Evolutionary conservation across 2,888 invertebrate genomes (phyloP).

Genomic region (Tetranychus truncatus): DNA sequence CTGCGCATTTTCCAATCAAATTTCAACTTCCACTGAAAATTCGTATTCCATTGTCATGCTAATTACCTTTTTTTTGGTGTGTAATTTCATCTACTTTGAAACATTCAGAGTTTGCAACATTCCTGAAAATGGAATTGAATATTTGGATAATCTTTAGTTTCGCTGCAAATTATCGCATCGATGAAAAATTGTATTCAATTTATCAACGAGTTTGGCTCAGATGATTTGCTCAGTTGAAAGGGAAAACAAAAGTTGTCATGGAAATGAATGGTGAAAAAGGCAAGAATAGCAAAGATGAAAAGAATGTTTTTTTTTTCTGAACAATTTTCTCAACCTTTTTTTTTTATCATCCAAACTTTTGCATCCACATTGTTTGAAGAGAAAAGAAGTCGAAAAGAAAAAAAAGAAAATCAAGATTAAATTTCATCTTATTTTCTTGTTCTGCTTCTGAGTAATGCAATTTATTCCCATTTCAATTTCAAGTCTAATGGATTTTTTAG

Average conservation of each 20-base stretch:
- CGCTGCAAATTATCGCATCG: too few relatives aligned
- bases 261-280: background rate
- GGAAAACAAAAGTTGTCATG: background rate
- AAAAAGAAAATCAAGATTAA: background rate
- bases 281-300: background rate
- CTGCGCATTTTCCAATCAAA: background rate
- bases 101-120: too few relatives aligned
- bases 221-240: background rate
- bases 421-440: background rate
- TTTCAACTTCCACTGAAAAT: background rate
- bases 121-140: too few relatives aligned
- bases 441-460: too few relatives aligned
- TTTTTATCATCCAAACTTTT: background rate
- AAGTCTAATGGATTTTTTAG: background rate
- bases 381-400: background rate
- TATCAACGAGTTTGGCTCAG: too few relatives aligned
- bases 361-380: too few relatives aligned
- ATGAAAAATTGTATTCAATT: too few relatives aligned
- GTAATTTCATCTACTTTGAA: too few relatives aligned
- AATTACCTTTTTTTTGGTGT: too few relatives aligned
- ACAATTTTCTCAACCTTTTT: background rate
- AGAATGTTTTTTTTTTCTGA: background rate
- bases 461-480: background rate
- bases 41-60: too few relatives aligned
- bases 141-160: too few relatives aligned